These are phyloP conservation scores for Alauda arvensis DNA, from an alignment of 2,797 vertebrate genomes.

Conservation along the genomic window DNA sequence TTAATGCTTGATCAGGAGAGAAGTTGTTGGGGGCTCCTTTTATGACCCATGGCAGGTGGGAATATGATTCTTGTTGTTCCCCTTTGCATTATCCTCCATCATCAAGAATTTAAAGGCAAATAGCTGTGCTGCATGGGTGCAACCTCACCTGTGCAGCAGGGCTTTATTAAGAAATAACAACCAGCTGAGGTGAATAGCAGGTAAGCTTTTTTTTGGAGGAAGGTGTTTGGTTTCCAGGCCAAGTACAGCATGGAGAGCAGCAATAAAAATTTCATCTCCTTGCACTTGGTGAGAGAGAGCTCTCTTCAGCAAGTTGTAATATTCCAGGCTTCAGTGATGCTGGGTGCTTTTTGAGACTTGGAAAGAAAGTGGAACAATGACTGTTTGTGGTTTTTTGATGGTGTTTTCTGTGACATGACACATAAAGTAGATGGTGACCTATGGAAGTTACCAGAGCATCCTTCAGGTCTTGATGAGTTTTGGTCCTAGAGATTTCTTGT, in stretches of 20 bases:
- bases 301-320: neutral
- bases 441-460: neutral
- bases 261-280: neutral
- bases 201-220: neutral
- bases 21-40: constrained; percentile 34
- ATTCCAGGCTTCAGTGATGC: neutral
- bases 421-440: neutral
- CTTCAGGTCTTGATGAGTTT: neutral
- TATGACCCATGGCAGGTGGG: neutral
- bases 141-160: neutral
- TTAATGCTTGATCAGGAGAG: constrained; percentile 29
- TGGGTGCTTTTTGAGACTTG: neutral
- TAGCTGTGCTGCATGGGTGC: neutral
- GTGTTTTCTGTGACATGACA: neutral
- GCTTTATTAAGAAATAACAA: constrained; percentile 20
- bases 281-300: neutral
- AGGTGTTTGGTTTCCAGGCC: neutral
- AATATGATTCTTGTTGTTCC: constrained; percentile 11
- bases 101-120: constrained; percentile 12
- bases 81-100: constrained; percentile 4
- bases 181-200: neutral
- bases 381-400: neutral
- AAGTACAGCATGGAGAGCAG: neutral
- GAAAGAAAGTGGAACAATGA: neutral
- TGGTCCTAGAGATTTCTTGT: neutral